Base-by-base conservation (phyloP, 2,797 vertebrate species). In the Pyrrhura leucotis region DNA sequence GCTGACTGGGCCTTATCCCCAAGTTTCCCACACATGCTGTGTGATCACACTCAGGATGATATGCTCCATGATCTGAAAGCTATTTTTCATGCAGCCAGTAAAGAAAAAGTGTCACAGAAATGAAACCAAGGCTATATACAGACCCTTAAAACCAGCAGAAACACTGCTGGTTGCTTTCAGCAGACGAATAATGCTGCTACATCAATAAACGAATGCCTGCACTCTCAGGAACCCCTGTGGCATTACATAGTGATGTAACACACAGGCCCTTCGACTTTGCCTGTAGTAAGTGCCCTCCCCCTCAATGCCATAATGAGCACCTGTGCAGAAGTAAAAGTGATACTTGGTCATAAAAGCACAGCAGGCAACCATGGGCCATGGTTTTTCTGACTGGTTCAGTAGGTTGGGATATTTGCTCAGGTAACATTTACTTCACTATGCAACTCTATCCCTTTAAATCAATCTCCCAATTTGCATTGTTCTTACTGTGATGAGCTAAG, bases 341-440 rank as follows among this genome's bases (percentile, higher is more conserved):
- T 26, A 56, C 35, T 28, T 39, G 21, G 44, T 14, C 56, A 33
- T 14, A 63, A 75, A 71, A 35, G 14, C 33, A 66, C 10, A 35
- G 15, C 12, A 67, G 33, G 47, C 17, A 83, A 22, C 15, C 8
- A 11, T 0, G 0, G 35, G 18, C 37, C 9, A 1, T 15, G 45
- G 14, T 33, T 14, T 28, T 89, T 58, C 65, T 31, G 7, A 22
- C 42, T 31, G n/a, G 14, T 67, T 72, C 63, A 33, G 19, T 11
- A 58, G 33, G 9, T 37, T 80, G 29, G 25, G 56, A 44, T 44
- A 26, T 37, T 63, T 45, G 16, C 40, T 50, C 21, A 47, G 66
- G 39, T 65, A 82, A 56, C 33, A 20, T 42, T 61, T 68, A 29
- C 39, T 61, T 61, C 33, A 4, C 39, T 9, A 7, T 9, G 8